Base-by-base conservation (phyloP, 2,113 vertebrate genomes). In the Pipra filicauda region DNA sequence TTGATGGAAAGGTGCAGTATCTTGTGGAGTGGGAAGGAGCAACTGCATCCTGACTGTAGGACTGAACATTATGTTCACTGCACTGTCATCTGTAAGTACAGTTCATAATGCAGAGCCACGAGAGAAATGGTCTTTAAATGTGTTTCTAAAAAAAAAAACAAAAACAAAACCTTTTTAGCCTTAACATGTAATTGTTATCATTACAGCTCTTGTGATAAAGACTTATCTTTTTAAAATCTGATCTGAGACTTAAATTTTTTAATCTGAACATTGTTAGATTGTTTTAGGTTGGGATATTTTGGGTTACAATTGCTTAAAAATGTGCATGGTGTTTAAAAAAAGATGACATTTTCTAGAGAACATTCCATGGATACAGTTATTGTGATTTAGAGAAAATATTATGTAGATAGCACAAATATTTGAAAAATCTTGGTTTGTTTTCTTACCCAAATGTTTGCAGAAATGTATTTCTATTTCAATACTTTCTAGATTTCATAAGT, bases 21-120 rank as follows among this genome's bases (percentile, higher is more conserved):
- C 98, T 99, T 95, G 99, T 99, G 97, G 99, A 99, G 93, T 99
- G 99, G 99, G 99, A 99, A 98, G 99, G 99, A 95, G 99, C 99
- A 89, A 99, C 99, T 90, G 99, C 99, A 58, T 99, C 99, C 78
- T 99, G 99, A 99, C 97, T 97, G 82, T 96, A 94, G 96, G 95
- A 96, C 97, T 97, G 97, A 98, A 98, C 96, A 94, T 97, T 97
- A 97, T 97, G 97, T 97, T 97, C 97, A 97, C 98, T 98, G 98
- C 97, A 98, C 97, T 98, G 97, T 94, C 95, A 66, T 96, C 97
- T 97, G 93, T 98, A 98, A 97, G 97, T 97, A 97, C 96, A 97
- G 95, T 41, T 98, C 92, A 55, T 96, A 95, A 95, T 76, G 80
- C 86, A 96, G 91, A 97, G 94, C 93, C 97, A 96, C 44, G 9